phyloP scores from a whole-genome alignment of 1,140 invertebrate species.

The Megalonaias nervosa region DNA sequence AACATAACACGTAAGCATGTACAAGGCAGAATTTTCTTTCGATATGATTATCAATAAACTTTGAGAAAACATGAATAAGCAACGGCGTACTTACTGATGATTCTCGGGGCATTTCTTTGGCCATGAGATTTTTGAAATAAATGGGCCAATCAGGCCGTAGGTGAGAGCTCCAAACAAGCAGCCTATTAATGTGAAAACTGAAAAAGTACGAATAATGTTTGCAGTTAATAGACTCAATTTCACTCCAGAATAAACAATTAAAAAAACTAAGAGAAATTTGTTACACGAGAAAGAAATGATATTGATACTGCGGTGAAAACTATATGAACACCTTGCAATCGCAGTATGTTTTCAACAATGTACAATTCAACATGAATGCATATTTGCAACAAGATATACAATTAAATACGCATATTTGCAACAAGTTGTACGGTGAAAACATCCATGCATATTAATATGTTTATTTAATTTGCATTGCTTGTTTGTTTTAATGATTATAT shows the following conservation, averaged over 20 bases:
- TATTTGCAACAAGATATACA: too few species aligned
- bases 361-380: too few species aligned
- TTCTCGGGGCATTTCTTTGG: constrained; percentile 41
- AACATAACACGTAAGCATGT: not conserved
- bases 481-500: too few species aligned
- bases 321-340: not conserved
- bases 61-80: not conserved
- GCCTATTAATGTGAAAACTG: constrained; percentile 58
- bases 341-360: too few species aligned
- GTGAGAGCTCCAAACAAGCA: constrained; percentile 51
- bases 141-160: constrained; percentile 51
- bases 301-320: not conserved
- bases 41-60: not conserved
- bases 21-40: not conserved
- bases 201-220: constrained; percentile 9
- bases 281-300: not conserved
- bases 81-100: constrained; percentile 41
- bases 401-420: too few species aligned
- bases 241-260: not conserved
- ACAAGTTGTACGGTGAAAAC: too few species aligned
- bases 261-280: not conserved
- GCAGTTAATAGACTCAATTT: not conserved
- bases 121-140: constrained; percentile 34
- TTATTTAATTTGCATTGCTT: too few species aligned
- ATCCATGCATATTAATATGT: too few species aligned